These are phyloP conservation scores for Sylvicola cinctus DNA, from an alignment of 2,888 invertebrate genomes.

Conservation along the genomic window DNA sequence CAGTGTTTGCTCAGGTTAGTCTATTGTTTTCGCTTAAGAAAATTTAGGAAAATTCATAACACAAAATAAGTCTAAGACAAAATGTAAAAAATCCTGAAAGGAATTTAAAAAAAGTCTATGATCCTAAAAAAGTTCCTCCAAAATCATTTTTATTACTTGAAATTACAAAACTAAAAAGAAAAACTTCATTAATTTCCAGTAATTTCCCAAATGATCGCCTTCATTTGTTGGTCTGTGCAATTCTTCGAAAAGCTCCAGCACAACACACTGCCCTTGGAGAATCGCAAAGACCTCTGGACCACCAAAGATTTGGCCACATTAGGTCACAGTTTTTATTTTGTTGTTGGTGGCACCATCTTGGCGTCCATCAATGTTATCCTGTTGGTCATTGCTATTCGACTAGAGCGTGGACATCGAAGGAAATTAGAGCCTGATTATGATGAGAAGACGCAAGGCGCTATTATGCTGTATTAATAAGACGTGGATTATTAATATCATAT, in stretches of 20 bases:
- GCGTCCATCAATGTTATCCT: conserved; percentile 19
- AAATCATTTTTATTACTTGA: too few relatives aligned
- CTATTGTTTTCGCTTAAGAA: not conserved
- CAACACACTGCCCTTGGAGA: conserved; percentile 65
- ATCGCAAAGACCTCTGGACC: conserved; percentile 60
- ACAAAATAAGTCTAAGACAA: too few relatives aligned
- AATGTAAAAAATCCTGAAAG: too few relatives aligned
- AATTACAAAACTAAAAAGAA: too few relatives aligned
- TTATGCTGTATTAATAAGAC: conserved; percentile 22
- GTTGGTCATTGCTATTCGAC: conserved; percentile 16
- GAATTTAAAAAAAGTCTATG: too few relatives aligned
- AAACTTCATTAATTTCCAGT: too few relatives aligned
- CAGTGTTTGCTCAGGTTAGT: conserved; percentile 16
- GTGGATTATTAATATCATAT: too few relatives aligned
- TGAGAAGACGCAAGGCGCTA: conserved; percentile 22
- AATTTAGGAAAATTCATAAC: not conserved
- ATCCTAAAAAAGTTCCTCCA: too few relatives aligned
- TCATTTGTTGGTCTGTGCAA: conserved; percentile 66
- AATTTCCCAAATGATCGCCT: conserved; percentile 48
- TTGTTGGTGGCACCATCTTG: conserved; percentile 20
- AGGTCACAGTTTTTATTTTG: conserved; percentile 64
- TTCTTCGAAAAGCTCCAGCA: conserved; percentile 60
- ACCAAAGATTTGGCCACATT: conserved; percentile 62
- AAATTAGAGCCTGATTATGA: conserved; percentile 18
- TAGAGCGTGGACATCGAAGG: conserved; percentile 16